These are phyloP conservation scores for Xiphophorus hellerii DNA, from an alignment of 2,113 vertebrate genomes.

Conservation along the genomic window DNA sequence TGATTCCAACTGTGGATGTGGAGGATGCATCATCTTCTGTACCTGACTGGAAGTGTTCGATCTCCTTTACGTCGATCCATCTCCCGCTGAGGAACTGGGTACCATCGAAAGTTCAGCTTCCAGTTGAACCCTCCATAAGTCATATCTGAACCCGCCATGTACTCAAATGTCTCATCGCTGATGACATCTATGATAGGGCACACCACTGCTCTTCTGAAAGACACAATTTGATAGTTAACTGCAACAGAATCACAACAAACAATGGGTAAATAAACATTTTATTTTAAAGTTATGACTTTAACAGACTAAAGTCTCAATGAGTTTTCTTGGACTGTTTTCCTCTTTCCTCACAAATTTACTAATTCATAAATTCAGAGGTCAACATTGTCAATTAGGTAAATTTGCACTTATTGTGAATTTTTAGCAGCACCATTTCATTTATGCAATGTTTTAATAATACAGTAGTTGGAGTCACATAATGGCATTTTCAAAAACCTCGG, in stretches of 20 bases:
- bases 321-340: not conserved
- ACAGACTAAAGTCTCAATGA: too few relatives aligned
- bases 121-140: constrained; percentile 98
- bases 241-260: not conserved
- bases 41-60: constrained; percentile 95
- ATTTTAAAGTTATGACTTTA: too few relatives aligned
- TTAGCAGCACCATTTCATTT: not conserved
- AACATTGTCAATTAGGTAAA: not conserved
- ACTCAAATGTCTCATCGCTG: constrained; percentile 98
- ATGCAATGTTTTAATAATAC: not conserved
- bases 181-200: constrained; percentile 99
- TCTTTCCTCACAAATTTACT: not conserved
- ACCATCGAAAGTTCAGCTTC: constrained; percentile 99
- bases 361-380: not conserved
- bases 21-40: constrained; percentile 21
- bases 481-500: not conserved
- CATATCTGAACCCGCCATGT: constrained; percentile 99
- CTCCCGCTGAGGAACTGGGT: constrained; percentile 95
- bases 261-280: not conserved
- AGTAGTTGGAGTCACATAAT: not conserved
- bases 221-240: not conserved
- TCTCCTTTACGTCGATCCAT: constrained; percentile 98
- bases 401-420: not conserved
- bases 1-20: not conserved
- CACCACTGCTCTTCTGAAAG: constrained; percentile 90